Percentiles rank a stretch among this genome's conserved stretches.
phyloP scores from a whole-genome alignment of 1,140 invertebrate genomes.

The Batillaria attramentaria region DNA sequence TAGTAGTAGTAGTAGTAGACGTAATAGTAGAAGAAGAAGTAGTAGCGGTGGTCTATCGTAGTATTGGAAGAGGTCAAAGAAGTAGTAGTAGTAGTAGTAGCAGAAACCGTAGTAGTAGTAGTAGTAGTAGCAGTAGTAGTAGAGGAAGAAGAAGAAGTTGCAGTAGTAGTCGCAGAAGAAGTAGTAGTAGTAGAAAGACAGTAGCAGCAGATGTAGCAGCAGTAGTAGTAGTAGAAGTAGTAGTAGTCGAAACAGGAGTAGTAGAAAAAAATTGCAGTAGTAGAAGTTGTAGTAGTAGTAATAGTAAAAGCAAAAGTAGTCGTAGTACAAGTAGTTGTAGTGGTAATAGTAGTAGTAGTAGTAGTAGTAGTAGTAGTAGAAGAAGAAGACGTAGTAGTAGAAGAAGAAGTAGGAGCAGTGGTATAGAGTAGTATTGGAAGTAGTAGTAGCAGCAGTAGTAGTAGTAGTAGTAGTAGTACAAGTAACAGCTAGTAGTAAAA shows the following conservation, averaged over 20 bases:
- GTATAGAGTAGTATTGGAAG: background rate
- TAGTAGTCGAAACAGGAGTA: background rate
- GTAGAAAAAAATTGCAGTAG: background rate
- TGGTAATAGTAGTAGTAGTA: background rate
- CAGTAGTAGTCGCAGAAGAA: background rate
- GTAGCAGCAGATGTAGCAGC: background rate
- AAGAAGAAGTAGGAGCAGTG: background rate
- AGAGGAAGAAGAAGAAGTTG: background rate
- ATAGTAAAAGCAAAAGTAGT: background rate
- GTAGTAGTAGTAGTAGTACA: background rate
- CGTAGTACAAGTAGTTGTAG: background rate
- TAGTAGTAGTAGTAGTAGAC: too few relatives aligned
- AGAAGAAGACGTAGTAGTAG: background rate
- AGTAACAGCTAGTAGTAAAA: too few relatives aligned
- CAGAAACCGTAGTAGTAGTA: background rate
- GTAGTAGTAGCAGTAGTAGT: background rate
- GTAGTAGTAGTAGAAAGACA: background rate
- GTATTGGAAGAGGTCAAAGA: too few relatives aligned
- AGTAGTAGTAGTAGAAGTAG: background rate
- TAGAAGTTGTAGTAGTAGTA: background rate
- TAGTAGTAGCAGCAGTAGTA: background rate
- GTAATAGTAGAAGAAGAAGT: too few relatives aligned
- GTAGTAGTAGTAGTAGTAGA: background rate
- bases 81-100: too few relatives aligned
- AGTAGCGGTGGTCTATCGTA: too few relatives aligned